Base-by-base conservation (phyloP, 2,888 invertebrate genomes). In the Conops quadrifasciatus region DNA sequence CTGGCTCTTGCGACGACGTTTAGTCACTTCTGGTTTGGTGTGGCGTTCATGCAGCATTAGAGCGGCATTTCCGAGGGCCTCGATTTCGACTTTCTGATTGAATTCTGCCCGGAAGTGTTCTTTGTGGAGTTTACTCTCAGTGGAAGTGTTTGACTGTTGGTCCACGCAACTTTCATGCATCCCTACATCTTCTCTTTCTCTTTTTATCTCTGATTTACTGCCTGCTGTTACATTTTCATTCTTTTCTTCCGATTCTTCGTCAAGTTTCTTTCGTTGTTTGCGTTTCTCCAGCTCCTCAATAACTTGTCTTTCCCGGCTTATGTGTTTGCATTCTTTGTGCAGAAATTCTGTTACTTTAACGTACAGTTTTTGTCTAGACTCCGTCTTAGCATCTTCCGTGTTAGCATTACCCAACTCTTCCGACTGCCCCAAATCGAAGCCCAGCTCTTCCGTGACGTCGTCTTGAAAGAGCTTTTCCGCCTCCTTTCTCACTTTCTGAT, bases 401-500 rank as follows among this genome's bases (percentile, higher is more conserved):
- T 15, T 16, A n/a, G n/a, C n/a, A 24, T 58, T 26, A n/a, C 13
- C 36, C 36, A 7, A 9, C 24, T 21, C 24, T 56, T 56, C 21
- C 21, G 2, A 80, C 4, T 80, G 78, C 21, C 73, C 82, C 26
- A 83, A 70, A 70, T 81, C 81, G 11, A 81, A 82, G 11, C 80
- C 78, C 47, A 76, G 76, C 15, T 81, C 82, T n/a, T 81, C 82
- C 1, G 77, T 76, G 19, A 16, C n/a, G 0, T 64, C 67, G 60
- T 74, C 70, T 26, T 71, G 60, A 24, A 77, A 77, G 0, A 83
- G 73, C 24, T 83, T 83, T 53, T 83, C 83, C 0, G 83, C 81
- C 47, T 83, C 83, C 67, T 83, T 83, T 64, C 79, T 81, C 11
- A 83, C 83, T 63, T 83, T 83, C 56, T 83, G 83, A 75, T 83